Percentiles rank a stretch among this genome's conserved stretches.
Conservation (phyloP, 1,140 invertebrate genomes). For the Kradibia gibbosae region DNA sequence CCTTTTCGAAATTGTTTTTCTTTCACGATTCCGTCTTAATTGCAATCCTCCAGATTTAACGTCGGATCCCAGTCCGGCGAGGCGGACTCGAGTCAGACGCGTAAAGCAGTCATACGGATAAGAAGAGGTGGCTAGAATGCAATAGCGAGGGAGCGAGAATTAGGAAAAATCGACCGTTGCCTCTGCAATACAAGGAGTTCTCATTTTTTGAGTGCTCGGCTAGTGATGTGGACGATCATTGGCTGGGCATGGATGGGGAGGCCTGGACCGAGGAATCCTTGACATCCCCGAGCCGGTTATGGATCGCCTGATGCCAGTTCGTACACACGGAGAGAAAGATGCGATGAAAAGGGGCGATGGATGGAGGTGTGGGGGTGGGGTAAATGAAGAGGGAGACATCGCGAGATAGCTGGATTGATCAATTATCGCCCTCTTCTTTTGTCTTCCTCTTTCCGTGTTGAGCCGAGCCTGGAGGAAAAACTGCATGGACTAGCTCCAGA, state of each 20-base stretch:
- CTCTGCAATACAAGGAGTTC: background rate
- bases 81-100: background rate
- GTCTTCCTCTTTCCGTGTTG: background rate
- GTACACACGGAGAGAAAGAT: too few species aligned
- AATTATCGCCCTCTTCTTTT: background rate
- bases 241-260: too few species aligned
- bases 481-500: background rate
- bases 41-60: background rate
- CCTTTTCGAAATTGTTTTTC: background rate
- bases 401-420: background rate
- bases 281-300: background rate
- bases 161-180: background rate
- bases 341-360: too few species aligned
- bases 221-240: too few species aligned
- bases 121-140: background rate
- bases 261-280: background rate
- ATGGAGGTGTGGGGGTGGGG: too few species aligned
- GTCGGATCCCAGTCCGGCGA: background rate
- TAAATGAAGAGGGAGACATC: too few species aligned
- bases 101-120: background rate
- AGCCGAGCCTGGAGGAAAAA: background rate
- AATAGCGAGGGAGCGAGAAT: too few species aligned
- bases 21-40: background rate
- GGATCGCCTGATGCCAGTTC: background rate
- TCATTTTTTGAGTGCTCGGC: background rate